Evolutionary conservation across 2,797 vertebrate genomes (phyloP), one percentile per base, ranked within the genome.

Genomic region (Cuculus canorus): DNA sequence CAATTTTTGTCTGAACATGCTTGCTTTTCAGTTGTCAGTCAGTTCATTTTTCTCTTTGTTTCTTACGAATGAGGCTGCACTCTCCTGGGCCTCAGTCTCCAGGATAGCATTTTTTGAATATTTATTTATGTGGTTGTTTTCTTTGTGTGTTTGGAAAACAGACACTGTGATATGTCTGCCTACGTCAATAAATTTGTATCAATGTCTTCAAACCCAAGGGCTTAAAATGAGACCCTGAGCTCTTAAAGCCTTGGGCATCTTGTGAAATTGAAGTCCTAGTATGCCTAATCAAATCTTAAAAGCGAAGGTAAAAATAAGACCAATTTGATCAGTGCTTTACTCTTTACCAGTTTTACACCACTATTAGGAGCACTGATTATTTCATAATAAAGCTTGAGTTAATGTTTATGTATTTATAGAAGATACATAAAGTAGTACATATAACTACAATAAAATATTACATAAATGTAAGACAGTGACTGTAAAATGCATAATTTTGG

Each of bases 21-120:
- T 52, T 86, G 45, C 6, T 94, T 96, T 95, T 96, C 88, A 65
- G 43, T 94, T 95, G 90, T 80, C 75, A 91, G 9, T 64, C 50
- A 60, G 77, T 95, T 92, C 4, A 59, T 30, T 92, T 96, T 96
- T 85, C 69, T 61, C 32, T 88, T 94, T 5, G 5, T 81, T 96
- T 97, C 56, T 88, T 80, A 85, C 95, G 87, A 96, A 91, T 80
- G 78, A 91, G 53, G n/a, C 83, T 88, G 21, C 8, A 39, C 21
- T 88, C 86, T 71, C 81, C 52, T 69, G 92, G 68, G 45, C 23
- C 27, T 92, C 50, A 92, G 82, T 94, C 77, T 95, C 23, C 52
- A 70, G 37, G 64, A 83, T 9, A 68, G 9, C 33, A 15, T 35
- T 81, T 66, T 75, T 61, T 1, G 10, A 19, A 54, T 65, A 30